phyloP scores from a whole-genome alignment of 2,113 vertebrate species.

The Zosterops hypoxanthus region DNA sequence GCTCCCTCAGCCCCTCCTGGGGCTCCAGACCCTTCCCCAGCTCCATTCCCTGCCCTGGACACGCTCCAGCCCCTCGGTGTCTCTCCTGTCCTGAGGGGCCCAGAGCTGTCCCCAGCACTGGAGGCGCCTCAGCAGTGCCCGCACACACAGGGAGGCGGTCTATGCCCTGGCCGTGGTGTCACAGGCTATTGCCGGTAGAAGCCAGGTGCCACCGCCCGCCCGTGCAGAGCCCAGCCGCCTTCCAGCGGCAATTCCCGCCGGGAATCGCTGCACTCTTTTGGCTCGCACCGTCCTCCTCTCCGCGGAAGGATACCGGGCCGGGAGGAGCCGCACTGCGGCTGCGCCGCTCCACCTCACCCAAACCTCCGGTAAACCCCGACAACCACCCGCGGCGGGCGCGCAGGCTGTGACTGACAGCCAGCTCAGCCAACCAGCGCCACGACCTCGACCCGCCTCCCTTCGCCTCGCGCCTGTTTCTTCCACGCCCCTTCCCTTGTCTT shows the following conservation, averaged over 20 bases:
- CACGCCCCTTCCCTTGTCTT: not conserved
- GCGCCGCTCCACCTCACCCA: not conserved
- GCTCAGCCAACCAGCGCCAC: fast-evolving
- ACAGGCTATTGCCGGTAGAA: not conserved
- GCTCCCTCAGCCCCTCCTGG: too few relatives aligned
- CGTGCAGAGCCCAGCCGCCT: not conserved
- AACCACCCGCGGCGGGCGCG: not conserved
- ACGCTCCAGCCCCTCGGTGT: too few relatives aligned
- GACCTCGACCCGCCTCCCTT: not conserved
- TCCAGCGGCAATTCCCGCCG: not conserved
- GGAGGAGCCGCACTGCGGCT: not conserved
- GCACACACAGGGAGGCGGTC: not conserved
- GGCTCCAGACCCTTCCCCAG: too few relatives aligned
- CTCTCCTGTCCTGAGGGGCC: not conserved
- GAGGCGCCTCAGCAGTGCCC: not conserved
- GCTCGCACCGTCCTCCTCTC: not conserved
- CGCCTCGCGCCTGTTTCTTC: not conserved
- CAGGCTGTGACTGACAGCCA: not conserved
- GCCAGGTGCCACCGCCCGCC: not conserved
- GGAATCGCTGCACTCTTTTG: not conserved
- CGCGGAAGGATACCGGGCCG: not conserved
- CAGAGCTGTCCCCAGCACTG: not conserved
- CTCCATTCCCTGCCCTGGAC: too few relatives aligned
- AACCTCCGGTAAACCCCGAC: fast-evolving
- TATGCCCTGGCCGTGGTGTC: too few relatives aligned